These are phyloP conservation scores for Eleginops maclovinus DNA, from an alignment of 2,113 vertebrate genomes.

Conservation along the genomic window DNA sequence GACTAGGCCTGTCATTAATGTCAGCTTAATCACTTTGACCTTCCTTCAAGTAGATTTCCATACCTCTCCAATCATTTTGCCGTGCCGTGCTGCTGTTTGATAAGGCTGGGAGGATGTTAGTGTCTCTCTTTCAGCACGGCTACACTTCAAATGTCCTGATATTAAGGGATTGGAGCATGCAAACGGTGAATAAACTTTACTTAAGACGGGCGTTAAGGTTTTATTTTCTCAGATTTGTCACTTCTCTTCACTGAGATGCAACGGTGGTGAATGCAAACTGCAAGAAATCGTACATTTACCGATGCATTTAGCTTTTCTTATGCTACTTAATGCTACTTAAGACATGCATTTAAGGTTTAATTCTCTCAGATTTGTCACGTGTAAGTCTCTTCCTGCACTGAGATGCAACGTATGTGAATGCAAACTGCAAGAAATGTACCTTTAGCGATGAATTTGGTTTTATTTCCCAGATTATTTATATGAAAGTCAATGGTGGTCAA, in stretches of 20 bases:
- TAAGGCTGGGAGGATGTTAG: conserved; percentile 51
- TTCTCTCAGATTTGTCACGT: no score
- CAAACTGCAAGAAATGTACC: no score
- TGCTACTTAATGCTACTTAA: no score
- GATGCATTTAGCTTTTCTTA: no score
- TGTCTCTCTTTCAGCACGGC: conserved; percentile 39
- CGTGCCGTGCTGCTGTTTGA: conserved; percentile 59
- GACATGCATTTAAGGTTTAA: no score
- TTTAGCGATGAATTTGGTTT: no score
- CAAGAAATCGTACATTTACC: no score
- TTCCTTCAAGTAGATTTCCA: conserved; percentile 84
- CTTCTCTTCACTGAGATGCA: no score
- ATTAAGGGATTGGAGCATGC: conserved; percentile 14
- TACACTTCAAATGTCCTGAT: conserved; percentile 22
- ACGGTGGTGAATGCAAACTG: neutral
- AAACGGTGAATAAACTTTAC: neutral
- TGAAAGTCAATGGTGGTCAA: neutral
- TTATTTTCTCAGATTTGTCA: no score
- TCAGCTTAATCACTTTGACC: conserved; percentile 87
- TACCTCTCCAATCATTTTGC: conserved; percentile 83
- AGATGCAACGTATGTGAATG: no score
- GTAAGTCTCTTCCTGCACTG: no score
- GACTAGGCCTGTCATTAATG: conserved; percentile 83
- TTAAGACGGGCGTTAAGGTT: neutral
- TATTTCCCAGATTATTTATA: no score